Percentiles rank a stretch among this genome's conserved stretches.
Evolutionary conservation across 2,113 vertebrate species (phyloP).

Genomic region (Penelope pileata): DNA sequence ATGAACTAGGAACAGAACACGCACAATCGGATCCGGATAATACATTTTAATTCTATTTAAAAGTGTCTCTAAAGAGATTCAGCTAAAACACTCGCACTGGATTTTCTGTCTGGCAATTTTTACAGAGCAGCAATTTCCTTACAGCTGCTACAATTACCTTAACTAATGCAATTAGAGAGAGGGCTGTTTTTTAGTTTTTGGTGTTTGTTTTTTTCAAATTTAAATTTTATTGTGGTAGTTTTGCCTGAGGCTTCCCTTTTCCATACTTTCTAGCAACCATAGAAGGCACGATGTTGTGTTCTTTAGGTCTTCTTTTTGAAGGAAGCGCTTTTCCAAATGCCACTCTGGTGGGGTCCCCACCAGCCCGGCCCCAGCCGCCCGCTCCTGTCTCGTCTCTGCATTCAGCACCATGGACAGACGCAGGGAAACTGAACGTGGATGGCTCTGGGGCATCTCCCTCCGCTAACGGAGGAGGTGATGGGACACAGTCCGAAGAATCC

Average conservation of each 20-base stretch:
- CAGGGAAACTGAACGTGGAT: accelerated
- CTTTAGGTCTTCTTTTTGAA: background rate
- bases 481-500: background rate
- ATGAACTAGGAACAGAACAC: slow-evolving; percentile 43
- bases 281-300: background rate
- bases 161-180: slow-evolving; percentile 33
- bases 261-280: background rate
- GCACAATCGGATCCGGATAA: slow-evolving; percentile 58
- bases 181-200: background rate
- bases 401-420: slow-evolving; percentile 35
- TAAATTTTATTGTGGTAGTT: background rate
- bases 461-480: accelerated
- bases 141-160: slow-evolving; percentile 27
- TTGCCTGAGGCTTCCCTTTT: background rate
- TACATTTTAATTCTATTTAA: slow-evolving; percentile 62
- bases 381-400: too few relatives aligned
- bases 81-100: slow-evolving; percentile 14
- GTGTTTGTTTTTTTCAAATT: background rate
- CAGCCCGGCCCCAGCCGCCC: too few relatives aligned
- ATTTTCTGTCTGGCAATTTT: slow-evolving; percentile 43
- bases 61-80: slow-evolving; percentile 61
- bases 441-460: accelerated
- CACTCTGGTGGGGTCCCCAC: accelerated
- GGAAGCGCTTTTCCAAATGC: background rate
- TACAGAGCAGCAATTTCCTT: slow-evolving; percentile 23